Base-by-base conservation (phyloP, 2,113 vertebrate species). In the Pelecanoides urinatrix region DNA sequence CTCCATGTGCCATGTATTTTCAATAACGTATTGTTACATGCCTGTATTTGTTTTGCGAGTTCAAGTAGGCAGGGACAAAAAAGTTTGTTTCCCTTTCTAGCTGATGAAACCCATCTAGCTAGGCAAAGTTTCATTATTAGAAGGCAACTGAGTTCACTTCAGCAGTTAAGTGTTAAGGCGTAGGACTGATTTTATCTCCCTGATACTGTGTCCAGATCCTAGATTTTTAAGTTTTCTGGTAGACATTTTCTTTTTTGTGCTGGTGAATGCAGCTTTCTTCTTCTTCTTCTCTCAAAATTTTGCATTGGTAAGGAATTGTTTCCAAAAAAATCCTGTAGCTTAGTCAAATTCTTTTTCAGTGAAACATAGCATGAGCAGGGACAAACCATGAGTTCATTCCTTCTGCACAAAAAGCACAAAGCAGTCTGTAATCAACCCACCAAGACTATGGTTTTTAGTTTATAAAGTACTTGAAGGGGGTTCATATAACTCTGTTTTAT, bases 391-490 rank as follows among this genome's bases (percentile, higher is more conserved):
- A 49, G 9, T 76, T 42, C 66, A 30, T 42, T 20, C 30, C 30
- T 47, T 32, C 50, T 23, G 19, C 2, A 1, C 23, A 32, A 71
- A 56, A 10, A 34, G 29, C 7, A 59, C 49, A 77, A 55, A 65
- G 13, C 16, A 49, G 13, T 13, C 20, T 65, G 20, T 36, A 42
- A 67, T 55, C n/a, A n/a, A 15, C 2, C 6, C 38, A 66, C 4
- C 38, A 53, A 36, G 15, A 11, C 3, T 4, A 1, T 3, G 20
- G 2, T 2, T 6, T 45, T 81, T 47, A 5, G 29, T 32, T 62
- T 44, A 15, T 17, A 7, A 40, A 63, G 27, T 34, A 44, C 40
- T 52, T 15, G 7, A 59, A 45, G 34, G 10, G 27, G 16, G 15
- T 6, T 44, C 14, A 34, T 19, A 67, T 3, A 40, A 8, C n/a